phyloP scores from a whole-genome alignment of 2,113 vertebrate genomes.

The Odontesthes bonariensis region DNA sequence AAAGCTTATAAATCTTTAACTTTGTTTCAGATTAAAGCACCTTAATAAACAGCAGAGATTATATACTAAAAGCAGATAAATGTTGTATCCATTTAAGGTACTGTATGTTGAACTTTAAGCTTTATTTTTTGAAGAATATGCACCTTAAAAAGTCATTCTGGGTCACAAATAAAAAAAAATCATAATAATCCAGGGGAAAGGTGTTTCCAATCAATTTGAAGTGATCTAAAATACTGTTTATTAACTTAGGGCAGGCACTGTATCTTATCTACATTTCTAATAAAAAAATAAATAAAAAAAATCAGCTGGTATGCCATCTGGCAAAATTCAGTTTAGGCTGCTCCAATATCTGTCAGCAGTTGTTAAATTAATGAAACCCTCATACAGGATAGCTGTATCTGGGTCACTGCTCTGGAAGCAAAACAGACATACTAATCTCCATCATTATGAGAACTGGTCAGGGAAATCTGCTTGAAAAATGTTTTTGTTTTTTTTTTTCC shows the following conservation, averaged over 20 bases:
- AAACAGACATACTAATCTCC: conserved; percentile 43
- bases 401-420: conserved; percentile 54
- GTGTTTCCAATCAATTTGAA: neutral
- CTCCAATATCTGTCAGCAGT: conserved; percentile 58
- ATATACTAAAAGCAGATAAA: neutral
- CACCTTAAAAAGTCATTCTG: neutral
- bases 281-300: neutral
- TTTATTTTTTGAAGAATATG: neutral
- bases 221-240: neutral
- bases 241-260: neutral
- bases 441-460: conserved; percentile 5
- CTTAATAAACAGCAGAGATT: neutral
- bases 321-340: conserved; percentile 44
- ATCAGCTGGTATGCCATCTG: conserved; percentile 44
- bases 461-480: neutral
- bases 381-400: conserved; percentile 40
- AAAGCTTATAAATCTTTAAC: neutral
- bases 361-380: conserved; percentile 60
- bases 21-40: neutral
- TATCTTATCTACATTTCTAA: conserved; percentile 1
- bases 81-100: neutral
- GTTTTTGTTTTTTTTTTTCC: neutral
- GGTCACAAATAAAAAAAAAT: neutral
- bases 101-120: neutral
- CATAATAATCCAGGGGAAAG: neutral